Conservation (phyloP, 2,797 vertebrate genomes). For the Macropodus opercularis region DNA sequence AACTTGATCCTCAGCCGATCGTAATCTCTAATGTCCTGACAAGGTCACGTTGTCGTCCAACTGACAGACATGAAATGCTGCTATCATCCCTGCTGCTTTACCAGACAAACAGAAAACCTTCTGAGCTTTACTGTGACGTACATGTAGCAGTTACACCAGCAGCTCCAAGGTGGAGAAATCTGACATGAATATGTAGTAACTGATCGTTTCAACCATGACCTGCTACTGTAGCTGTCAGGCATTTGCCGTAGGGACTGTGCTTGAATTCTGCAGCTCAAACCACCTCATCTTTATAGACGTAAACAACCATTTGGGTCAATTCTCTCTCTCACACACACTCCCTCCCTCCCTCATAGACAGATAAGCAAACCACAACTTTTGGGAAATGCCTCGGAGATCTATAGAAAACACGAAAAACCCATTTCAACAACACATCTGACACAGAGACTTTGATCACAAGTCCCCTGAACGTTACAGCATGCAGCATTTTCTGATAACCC, state of each 20-base stretch:
- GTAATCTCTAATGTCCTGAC: conserved; percentile 54
- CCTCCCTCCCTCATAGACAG: conserved; percentile 7
- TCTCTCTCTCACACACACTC: background rate
- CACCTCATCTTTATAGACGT: conserved; percentile 17
- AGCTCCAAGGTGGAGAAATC: conserved; percentile 23
- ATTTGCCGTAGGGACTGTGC: background rate
- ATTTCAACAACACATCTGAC: conserved; percentile 63
- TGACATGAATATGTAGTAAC: conserved; percentile 27
- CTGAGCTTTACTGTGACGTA: too few species aligned
- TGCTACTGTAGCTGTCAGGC: conserved; percentile 1
- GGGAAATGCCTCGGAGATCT: conserved; percentile 60
- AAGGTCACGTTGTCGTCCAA: conserved; percentile 41
- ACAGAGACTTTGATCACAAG: conserved; percentile 64
- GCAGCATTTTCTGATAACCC: conserved; percentile 50
- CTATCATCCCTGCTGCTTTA: conserved; percentile 25
- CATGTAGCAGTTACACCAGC: conserved; percentile 11
- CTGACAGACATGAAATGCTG: conserved; percentile 24
- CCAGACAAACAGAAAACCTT: too few species aligned
- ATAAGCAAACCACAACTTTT: conserved; percentile 38
- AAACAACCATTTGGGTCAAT: conserved; percentile 39
- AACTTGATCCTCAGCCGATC: too few species aligned
- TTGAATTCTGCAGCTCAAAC: conserved; percentile 27
- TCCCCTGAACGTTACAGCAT: conserved; percentile 49
- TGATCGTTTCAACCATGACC: conserved; percentile 38
- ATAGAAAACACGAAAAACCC: conserved; percentile 65